A percentile compares a stretch with the other conserved stretches of the same genome.
These are phyloP conservation scores for Megalops atlanticus DNA, from an alignment of 2,113 vertebrate genomes.

Conservation along the genomic window DNA sequence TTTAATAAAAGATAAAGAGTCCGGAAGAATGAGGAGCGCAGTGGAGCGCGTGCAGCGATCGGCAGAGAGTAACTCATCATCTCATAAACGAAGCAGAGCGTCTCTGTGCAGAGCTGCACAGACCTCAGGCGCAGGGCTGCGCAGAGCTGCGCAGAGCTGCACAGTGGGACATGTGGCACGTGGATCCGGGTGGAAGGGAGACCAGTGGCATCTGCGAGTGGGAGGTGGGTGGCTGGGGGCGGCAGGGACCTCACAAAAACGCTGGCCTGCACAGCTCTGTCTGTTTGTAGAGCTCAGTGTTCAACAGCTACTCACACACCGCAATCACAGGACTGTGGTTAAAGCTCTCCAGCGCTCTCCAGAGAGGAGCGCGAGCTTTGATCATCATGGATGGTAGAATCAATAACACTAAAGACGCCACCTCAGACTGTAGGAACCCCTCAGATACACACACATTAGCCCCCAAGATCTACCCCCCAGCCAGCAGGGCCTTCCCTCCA, in stretches of 20 bases:
- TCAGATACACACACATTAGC: too few relatives aligned
- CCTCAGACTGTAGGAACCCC: not conserved
- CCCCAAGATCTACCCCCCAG: not conserved
- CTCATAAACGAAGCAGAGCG: slow-evolving; percentile 39
- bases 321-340: not conserved
- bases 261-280: slow-evolving; percentile 15
- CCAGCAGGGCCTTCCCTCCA: too few relatives aligned
- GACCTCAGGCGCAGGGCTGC: not conserved
- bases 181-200: slow-evolving; percentile 51
- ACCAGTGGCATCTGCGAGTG: slow-evolving; percentile 35
- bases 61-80: slow-evolving; percentile 42
- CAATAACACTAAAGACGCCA: slow-evolving; percentile 10
- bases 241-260: too few relatives aligned
- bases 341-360: too few relatives aligned
- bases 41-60: slow-evolving; percentile 4
- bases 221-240: slow-evolving; percentile 42
- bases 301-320: not conserved
- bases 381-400: too few relatives aligned
- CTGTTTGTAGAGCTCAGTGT: not conserved
- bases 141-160: not conserved
- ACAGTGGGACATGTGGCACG: slow-evolving; percentile 41
- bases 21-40: not conserved
- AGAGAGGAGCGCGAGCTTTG: too few relatives aligned
- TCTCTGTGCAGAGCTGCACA: slow-evolving; percentile 21
- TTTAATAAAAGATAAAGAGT: not conserved